Conservation (phyloP, 2,113 vertebrate genomes). For the Chaetorhynchus papuensis region DNA sequence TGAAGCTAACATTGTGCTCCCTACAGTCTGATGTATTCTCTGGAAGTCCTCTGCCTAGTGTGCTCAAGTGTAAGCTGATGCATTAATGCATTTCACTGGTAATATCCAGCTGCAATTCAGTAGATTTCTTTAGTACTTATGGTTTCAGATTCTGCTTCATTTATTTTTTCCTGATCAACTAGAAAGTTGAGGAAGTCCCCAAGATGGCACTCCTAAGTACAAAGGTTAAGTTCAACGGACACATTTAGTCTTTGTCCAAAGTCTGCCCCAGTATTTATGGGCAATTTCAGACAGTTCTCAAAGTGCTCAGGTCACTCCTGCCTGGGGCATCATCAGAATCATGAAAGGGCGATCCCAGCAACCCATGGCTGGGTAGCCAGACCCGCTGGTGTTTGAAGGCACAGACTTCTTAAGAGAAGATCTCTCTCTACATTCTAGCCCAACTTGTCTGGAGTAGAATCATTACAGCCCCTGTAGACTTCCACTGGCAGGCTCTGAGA, state of each 20-base stretch:
- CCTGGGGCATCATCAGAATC: constrained; percentile 24
- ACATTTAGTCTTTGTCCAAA: constrained; percentile 22
- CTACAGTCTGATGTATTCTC: neutral
- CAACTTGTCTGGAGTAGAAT: constrained; percentile 20
- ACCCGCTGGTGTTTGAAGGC: constrained; percentile 40
- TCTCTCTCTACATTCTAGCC: neutral
- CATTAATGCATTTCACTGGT: neutral
- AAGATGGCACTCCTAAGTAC: neutral
- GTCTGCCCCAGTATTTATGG: constrained; percentile 15
- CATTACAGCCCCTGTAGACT: constrained; percentile 1
- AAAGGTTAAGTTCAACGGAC: neutral
- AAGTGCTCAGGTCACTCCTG: neutral
- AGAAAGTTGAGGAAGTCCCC: neutral
- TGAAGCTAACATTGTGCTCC: neutral
- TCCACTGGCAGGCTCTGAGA: constrained; percentile 36
- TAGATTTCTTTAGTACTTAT: neutral
- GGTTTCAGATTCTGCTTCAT: neutral
- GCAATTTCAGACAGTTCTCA: neutral
- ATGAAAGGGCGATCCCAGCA: neutral
- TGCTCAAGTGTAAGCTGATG: neutral
- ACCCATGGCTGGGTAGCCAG: neutral
- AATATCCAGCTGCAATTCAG: neutral
- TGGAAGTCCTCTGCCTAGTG: neutral
- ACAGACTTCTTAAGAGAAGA: constrained; percentile 25
- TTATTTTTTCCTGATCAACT: neutral